phyloP scores from a whole-genome alignment of 37 sponge, comb jelly and placozoan species.

The Crambe crambe region DNA sequence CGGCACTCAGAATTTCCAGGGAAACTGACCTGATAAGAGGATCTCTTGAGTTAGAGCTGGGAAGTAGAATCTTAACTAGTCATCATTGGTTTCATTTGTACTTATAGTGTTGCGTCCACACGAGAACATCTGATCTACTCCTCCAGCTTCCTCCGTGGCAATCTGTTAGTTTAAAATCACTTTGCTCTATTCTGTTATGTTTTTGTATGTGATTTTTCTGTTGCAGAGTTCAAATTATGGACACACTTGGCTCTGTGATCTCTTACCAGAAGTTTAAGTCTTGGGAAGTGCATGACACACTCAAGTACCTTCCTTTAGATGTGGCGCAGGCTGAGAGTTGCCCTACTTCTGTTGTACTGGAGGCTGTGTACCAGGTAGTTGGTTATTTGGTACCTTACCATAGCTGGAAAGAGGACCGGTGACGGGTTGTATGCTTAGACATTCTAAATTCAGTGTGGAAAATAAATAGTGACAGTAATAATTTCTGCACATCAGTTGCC shows the following conservation, averaged over 20 bases:
- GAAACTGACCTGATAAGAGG: constrained; percentile 72
- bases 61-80: background rate
- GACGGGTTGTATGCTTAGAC: too few relatives aligned
- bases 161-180: constrained; percentile 64
- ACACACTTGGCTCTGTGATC: constrained; percentile 46
- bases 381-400: too few relatives aligned
- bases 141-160: constrained; percentile 37
- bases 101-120: constrained; percentile 45
- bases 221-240: constrained; percentile 64
- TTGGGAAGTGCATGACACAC: constrained; percentile 79
- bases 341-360: constrained; percentile 43
- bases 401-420: too few relatives aligned
- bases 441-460: too few relatives aligned
- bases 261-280: constrained; percentile 44
- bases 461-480: too few relatives aligned
- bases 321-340: background rate
- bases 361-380: constrained; percentile 45
- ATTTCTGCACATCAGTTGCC: too few relatives aligned
- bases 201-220: background rate
- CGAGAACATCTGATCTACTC: constrained; percentile 67
- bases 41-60: constrained; percentile 35
- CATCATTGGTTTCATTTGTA: background rate
- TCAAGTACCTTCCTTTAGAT: background rate
- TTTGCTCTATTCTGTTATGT: background rate
- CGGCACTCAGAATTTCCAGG: constrained; percentile 61